phyloP scores from a whole-genome alignment of 1,140 invertebrate species.

The Scaptomyza montana region DNA sequence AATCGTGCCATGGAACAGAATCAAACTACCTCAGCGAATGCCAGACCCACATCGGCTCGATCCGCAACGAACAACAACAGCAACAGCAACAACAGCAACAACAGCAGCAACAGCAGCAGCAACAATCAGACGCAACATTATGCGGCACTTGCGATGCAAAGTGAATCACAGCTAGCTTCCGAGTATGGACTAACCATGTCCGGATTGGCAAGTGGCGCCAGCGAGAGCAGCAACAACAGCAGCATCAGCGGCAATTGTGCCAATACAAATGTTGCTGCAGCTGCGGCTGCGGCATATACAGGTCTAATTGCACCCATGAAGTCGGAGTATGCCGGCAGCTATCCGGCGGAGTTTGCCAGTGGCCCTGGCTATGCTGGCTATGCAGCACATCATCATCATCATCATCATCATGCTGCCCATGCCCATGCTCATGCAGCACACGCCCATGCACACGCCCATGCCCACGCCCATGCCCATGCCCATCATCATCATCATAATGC shows the following conservation, averaged over 20 bases:
- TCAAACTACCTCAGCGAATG: constrained; percentile 38
- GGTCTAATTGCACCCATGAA: constrained; percentile 66
- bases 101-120: neutral
- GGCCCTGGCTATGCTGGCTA: constrained; percentile 52
- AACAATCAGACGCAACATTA: constrained; percentile 52
- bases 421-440: constrained; percentile 12
- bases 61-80: neutral
- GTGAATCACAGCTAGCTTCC: constrained; percentile 72
- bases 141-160: constrained; percentile 73
- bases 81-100: constrained; percentile 21
- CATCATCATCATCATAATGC: constrained; percentile 67
- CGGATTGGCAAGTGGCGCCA: constrained; percentile 62
- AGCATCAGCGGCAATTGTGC: constrained; percentile 3
- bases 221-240: constrained; percentile 56
- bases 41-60: constrained; percentile 11
- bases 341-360: constrained; percentile 63
- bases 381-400: constrained; percentile 38
- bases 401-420: constrained; percentile 34
- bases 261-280: constrained; percentile 7
- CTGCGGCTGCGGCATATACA: constrained; percentile 29
- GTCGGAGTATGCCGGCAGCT: constrained; percentile 67
- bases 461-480: constrained; percentile 47
- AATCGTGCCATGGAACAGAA: constrained; percentile 50
- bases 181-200: constrained; percentile 78
- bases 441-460: constrained; percentile 20